A percentile compares a stretch with the other conserved stretches of the same genome.
phyloP scores from a whole-genome alignment of 2,113 vertebrate genomes.

The Heterotilapia buettikoferi region DNA sequence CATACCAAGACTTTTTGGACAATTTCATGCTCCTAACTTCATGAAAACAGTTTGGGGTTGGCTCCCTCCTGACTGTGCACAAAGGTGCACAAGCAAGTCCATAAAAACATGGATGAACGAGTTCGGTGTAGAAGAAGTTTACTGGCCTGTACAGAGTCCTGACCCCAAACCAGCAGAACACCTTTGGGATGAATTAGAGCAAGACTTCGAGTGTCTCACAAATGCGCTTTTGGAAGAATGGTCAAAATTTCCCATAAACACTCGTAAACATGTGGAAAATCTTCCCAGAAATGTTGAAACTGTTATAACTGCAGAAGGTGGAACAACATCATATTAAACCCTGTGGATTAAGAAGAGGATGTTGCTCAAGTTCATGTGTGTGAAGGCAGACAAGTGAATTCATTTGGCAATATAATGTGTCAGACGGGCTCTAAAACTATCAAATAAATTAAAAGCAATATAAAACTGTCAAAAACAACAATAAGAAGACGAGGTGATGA shows the following conservation, averaged over 20 bases:
- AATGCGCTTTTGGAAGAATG: background rate
- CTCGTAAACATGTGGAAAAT: background rate
- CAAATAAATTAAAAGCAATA: background rate
- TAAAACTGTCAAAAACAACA: background rate
- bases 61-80: background rate
- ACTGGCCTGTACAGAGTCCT: background rate
- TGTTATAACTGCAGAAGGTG: background rate
- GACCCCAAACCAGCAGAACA: background rate
- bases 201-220: background rate
- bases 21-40: background rate
- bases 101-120: background rate
- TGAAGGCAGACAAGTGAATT: background rate
- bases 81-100: background rate
- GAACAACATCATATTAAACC: background rate
- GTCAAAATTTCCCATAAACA: background rate
- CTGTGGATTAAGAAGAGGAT: background rate
- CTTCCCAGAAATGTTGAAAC: background rate
- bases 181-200: background rate
- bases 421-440: background rate
- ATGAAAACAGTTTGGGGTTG: background rate
- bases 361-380: background rate
- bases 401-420: background rate
- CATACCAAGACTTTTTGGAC: background rate
- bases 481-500: background rate
- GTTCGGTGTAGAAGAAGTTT: background rate